Conservation (phyloP, 2,113 vertebrate species). For the Oplegnathus fasciatus region DNA sequence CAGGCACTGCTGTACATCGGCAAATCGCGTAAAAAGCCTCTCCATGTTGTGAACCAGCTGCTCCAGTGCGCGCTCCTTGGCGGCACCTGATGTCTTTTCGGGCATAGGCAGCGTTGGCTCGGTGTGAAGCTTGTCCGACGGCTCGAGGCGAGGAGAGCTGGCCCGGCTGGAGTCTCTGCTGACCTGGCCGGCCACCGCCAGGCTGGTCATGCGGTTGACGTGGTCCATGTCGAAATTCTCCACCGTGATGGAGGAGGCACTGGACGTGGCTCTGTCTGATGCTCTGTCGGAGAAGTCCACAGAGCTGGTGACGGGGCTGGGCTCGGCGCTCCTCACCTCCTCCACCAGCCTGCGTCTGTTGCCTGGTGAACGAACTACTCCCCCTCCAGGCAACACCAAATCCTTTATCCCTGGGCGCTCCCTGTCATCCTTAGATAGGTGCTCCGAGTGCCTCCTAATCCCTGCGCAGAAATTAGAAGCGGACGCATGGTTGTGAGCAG, state of each 20-base stretch:
- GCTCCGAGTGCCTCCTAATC: constrained; percentile 87
- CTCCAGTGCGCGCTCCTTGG: constrained; percentile 79
- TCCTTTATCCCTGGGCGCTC: constrained; percentile 77
- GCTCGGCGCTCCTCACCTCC: constrained; percentile 87
- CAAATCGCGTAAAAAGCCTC: constrained; percentile 85
- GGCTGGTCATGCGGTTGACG: constrained; percentile 65
- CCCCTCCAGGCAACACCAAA: constrained; percentile 87
- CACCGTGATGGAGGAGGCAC: constrained; percentile 77
- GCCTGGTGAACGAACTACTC: constrained; percentile 74
- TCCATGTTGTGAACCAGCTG: constrained; percentile 87
- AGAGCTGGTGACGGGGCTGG: constrained; percentile 84
- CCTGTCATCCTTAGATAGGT: constrained; percentile 75
- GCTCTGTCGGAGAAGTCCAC: constrained; percentile 86
- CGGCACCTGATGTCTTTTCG: constrained; percentile 30
- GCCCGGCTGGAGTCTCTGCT: constrained; percentile 79
- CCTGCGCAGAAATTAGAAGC: constrained; percentile 69
- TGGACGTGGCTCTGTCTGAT: constrained; percentile 81
- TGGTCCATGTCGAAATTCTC: constrained; percentile 83
- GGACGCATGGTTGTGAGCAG: constrained; percentile 63
- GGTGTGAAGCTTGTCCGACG: constrained; percentile 64
- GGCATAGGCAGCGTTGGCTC: constrained; percentile 69
- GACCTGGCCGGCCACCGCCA: constrained; percentile 76
- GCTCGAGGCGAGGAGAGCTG: constrained; percentile 81
- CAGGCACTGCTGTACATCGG: constrained; percentile 88
- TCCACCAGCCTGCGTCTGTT: constrained; percentile 88